These are phyloP conservation scores for Acanthosepion lycidas DNA, from an alignment of 2,888 invertebrate genomes.

Conservation along the genomic window DNA sequence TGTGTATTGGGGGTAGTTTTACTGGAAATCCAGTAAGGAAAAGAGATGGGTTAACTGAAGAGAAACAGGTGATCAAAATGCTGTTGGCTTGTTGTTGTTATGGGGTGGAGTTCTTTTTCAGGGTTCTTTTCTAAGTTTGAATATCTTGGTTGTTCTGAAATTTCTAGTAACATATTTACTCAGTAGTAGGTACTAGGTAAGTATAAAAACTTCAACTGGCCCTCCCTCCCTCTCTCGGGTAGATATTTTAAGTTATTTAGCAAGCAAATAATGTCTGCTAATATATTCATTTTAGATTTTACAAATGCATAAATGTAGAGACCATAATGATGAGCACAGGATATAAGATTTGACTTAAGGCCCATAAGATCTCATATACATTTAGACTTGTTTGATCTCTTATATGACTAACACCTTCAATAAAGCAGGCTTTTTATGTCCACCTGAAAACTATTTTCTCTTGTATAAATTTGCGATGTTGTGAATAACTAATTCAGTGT, in stretches of 20 bases:
- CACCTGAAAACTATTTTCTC: too few relatives aligned
- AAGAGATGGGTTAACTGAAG: neutral
- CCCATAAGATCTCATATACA: too few relatives aligned
- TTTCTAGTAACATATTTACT: neutral
- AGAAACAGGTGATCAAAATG: neutral
- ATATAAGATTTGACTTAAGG: too few relatives aligned
- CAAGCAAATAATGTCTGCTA: neutral
- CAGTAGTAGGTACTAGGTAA: neutral
- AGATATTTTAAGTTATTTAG: neutral
- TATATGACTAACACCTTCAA: too few relatives aligned
- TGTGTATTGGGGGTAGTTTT: neutral
- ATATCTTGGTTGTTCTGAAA: neutral
- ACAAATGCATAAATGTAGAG: too few relatives aligned
- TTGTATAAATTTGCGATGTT: too few relatives aligned
- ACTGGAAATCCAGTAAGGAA: neutral
- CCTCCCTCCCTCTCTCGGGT: neutral
- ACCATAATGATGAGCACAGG: too few relatives aligned
- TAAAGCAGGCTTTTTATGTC: too few relatives aligned
- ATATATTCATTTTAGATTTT: too few relatives aligned
- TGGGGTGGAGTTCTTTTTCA: neutral
- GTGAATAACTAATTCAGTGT: too few relatives aligned
- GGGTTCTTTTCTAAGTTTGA: neutral
- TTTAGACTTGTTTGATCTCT: too few relatives aligned
- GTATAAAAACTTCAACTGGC: neutral
- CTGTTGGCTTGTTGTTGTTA: neutral